Evolutionary conservation across 2,797 vertebrate species (phyloP), one percentile per base, ranked within the genome.

Genomic region (Onychomys torridus): DNA sequence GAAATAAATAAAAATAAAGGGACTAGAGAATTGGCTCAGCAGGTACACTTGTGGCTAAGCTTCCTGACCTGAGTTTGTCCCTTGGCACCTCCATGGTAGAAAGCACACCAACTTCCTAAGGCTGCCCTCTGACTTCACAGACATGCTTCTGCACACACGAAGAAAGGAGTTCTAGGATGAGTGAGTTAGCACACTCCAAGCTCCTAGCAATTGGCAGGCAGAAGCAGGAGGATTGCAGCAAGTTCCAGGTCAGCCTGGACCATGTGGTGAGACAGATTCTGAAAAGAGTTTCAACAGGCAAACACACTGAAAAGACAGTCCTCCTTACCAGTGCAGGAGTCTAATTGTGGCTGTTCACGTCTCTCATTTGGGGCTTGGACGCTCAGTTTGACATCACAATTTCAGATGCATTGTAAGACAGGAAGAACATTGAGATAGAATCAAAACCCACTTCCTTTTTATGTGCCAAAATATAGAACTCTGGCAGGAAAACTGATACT

Each of bases 391-490:
- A 96, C 97, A 97, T 97, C 93, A 94, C 96, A 89, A 97, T 97
- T 98, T 98, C 98, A 98, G 98, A 96, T 98, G 98, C 98, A 96
- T 98, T 96, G 97, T 98, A 91, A 98, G 99, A 99, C 99, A 99
- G 99, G 99, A 99, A 99, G 98, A 97, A 92, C 97, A 95, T 96
- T 98, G 98, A 97, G 98, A 98, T 98, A 97, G 97, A 98, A 98
- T 98, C 99, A 94, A 95, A 98, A 99, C 99, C 97, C 98, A 98
- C 99, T 99, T 99, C 99, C 99, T 99, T 99, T 73, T 99, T 99
- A 98, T 97, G 98, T 98, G 94, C 98, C 98, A 96, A 98, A 99
- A 97, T 98, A 98, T 97, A 98, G 97, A 90, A 95, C 97, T 97
- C 88, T 82, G 97, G 92, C 98, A 97, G 97, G 97, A 96, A 75